Base-by-base conservation (phyloP, 2,113 vertebrate species). In the Sylvia atricapilla region DNA sequence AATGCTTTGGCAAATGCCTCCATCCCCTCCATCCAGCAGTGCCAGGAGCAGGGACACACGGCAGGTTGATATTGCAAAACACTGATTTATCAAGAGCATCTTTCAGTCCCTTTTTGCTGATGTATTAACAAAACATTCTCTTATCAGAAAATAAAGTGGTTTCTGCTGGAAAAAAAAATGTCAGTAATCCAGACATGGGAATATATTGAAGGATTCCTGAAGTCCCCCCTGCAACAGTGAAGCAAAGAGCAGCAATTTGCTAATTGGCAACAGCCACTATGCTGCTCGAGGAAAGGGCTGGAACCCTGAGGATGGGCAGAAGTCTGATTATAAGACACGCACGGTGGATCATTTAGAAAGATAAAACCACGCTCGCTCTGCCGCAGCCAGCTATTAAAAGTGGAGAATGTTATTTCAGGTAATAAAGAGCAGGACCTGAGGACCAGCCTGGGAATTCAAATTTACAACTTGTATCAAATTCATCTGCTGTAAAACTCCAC, bases 391-490 rank as follows among this genome's bases (percentile, higher is more conserved):
- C 94, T 75, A 92, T 96, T 96, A 92, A 93, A 95, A 89, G 72
- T 43, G 80, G 84, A 60, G 74, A 94, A 58, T 74, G 85, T 93
- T 95, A 95, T 91, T 95, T 94, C 91, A 83, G 94, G 91, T 96
- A 95, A 89, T 75, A 81, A 96, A 97, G 88, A 75, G 88, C 91
- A 72, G 53, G 93, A 93, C 79, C 84, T 73, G 15, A 96, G 87
- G 92, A 91, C 69, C 83, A 63, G 92, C 60, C 87, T 93, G 94
- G 94, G 96, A 97, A 85, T 94, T 94, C 74, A 72, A 84, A 94
- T 97, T 97, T 97, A 97, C 87, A 91, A 28, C 55, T 44, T 85
- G 94, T 84, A 90, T 95, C 95, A 94, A 95, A 90, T 94, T 91
- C 82, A 63, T 62, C 50, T 25, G 83, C 96, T 93, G 76, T 97